Conservation (phyloP, 1,140 invertebrate species). For the Micrasema longulum region DNA sequence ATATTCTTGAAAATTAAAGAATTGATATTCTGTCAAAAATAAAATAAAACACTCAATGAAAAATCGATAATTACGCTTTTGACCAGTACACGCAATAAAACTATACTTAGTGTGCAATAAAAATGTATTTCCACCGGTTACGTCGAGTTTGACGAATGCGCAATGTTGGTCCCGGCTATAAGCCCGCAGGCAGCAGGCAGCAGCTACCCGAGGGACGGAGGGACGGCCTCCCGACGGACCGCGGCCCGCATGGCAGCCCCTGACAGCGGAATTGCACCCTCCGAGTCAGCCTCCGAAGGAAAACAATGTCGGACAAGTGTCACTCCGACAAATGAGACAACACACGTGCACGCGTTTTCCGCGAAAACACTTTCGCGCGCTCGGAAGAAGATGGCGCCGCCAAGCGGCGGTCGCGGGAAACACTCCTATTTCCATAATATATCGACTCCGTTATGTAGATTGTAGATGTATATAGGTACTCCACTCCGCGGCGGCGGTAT, state of each 20-base stretch:
- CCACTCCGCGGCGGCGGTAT: not conserved
- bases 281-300: conserved; percentile 38
- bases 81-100: too few species aligned
- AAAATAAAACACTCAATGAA: too few species aligned
- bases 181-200: conserved; percentile 4
- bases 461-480: too few species aligned
- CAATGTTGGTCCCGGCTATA: not conserved
- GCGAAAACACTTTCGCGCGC: conserved; percentile 38
- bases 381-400: conserved; percentile 23
- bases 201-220: conserved; percentile 14
- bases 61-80: too few species aligned
- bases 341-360: conserved; percentile 40
- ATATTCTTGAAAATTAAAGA: too few species aligned
- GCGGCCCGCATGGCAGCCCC: conserved; percentile 39
- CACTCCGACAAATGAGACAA: conserved; percentile 36
- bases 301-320: conserved; percentile 45
- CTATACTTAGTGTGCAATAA: too few species aligned
- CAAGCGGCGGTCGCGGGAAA: conserved; percentile 22
- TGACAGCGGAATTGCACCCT: conserved; percentile 32
- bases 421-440: conserved; percentile 30
- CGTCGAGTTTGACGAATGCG: conserved; percentile 4
- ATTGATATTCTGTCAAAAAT: too few species aligned
- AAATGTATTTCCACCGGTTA: not conserved
- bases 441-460: conserved; percentile 24
- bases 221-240: conserved; percentile 24